Evolutionary conservation across 2,797 vertebrate species (phyloP).

Genomic region (Phataginus tetradactyla): DNA sequence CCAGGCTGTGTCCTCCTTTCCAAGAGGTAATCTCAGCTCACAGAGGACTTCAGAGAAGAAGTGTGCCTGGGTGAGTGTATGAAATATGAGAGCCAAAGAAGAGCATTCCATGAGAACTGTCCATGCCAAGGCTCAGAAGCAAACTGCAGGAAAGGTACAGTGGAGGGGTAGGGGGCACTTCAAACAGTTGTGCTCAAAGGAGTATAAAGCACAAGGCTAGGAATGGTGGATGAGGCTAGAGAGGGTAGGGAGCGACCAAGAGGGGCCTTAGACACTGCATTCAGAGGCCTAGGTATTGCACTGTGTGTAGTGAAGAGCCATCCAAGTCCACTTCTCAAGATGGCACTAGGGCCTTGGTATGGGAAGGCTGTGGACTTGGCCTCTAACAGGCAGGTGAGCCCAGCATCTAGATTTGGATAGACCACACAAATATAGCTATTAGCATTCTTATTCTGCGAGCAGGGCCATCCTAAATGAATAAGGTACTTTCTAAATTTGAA

Average conservation of each 20-base stretch:
- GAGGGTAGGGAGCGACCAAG: not conserved
- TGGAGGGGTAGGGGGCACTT: not conserved
- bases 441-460: not conserved
- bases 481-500: not conserved
- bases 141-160: not conserved
- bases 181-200: not conserved
- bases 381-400: not conserved
- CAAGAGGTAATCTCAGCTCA: not conserved
- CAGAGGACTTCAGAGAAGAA: not conserved
- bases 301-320: not conserved
- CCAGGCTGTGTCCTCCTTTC: not conserved
- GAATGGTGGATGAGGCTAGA: not conserved
- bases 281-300: not conserved
- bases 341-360: not conserved
- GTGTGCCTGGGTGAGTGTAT: not conserved
- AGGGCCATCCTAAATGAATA: conserved; percentile 15
- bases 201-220: not conserved
- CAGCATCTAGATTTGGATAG: not conserved
- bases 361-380: not conserved
- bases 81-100: not conserved
- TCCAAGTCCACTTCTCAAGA: not conserved
- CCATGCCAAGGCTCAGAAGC: not conserved
- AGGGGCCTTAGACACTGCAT: not conserved
- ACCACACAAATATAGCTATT: not conserved
- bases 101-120: not conserved